A percentile compares a stretch with the other conserved stretches of the same genome.
Evolutionary conservation across 2,797 vertebrate genomes (phyloP).

Genomic region (Coreius guichenoti): DNA sequence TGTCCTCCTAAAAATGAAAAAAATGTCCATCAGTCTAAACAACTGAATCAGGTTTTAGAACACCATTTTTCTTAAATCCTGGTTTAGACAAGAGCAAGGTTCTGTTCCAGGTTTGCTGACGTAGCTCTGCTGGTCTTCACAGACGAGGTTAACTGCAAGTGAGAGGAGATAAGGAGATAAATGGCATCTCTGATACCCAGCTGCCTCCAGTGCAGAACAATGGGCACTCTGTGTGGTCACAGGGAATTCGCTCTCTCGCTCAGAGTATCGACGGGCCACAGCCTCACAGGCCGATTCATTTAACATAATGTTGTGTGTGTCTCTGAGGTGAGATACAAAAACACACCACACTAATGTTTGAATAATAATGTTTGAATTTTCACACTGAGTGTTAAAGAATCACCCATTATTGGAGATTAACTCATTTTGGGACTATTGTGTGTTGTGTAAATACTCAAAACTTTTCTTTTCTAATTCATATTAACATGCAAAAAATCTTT

Average conservation of each 20-base stretch:
- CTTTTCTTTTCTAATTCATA: slow-evolving; percentile 30
- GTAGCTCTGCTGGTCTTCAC: slow-evolving; percentile 27
- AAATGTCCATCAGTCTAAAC: not conserved
- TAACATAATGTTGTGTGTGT: slow-evolving; percentile 11
- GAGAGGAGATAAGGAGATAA: slow-evolving; percentile 52
- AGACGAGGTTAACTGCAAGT: slow-evolving; percentile 45
- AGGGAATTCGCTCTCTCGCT: slow-evolving; percentile 21
- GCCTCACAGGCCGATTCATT: slow-evolving; percentile 8
- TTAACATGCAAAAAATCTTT: slow-evolving; percentile 12
- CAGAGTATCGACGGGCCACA: slow-evolving; percentile 27
- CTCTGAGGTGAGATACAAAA: not conserved
- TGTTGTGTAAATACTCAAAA: not conserved
- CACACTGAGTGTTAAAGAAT: not conserved
- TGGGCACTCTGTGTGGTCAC: slow-evolving; percentile 50
- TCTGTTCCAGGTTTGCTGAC: slow-evolving; percentile 33
- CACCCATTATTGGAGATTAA: not conserved
- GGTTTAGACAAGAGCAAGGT: slow-evolving; percentile 8
- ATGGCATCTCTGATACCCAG: slow-evolving; percentile 48
- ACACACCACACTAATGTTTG: not conserved
- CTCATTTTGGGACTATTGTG: not conserved
- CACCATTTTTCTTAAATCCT: not conserved
- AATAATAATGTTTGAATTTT: slow-evolving; percentile 3
- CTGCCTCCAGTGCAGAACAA: slow-evolving; percentile 45
- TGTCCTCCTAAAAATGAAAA: not conserved
- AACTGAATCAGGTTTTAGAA: not conserved